Evolutionary conservation across 2,113 vertebrate genomes (phyloP).

Genomic region (Indicator indicator): DNA sequence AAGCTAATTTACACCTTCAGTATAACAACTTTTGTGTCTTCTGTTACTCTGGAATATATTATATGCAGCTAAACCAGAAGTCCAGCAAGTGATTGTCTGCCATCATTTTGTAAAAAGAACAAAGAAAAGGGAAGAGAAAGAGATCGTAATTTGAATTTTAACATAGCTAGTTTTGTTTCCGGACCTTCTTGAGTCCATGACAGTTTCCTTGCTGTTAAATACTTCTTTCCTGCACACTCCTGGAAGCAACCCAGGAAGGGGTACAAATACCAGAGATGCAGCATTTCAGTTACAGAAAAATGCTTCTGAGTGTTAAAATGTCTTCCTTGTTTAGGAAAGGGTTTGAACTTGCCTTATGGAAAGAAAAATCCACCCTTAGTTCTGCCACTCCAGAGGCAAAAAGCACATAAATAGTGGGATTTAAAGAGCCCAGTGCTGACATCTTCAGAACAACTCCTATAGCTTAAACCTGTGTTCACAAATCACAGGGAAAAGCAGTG

Average conservation of each 20-base stretch:
- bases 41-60: neutral
- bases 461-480: neutral
- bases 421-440: neutral
- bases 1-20: conserved; percentile 41
- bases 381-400: neutral
- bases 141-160: neutral
- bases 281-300: neutral
- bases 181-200: neutral
- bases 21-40: conserved; percentile 14
- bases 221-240: neutral
- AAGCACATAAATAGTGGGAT: neutral
- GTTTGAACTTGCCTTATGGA: neutral
- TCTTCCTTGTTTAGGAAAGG: neutral
- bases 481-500: neutral
- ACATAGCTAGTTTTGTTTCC: neutral
- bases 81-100: neutral
- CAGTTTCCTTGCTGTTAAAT: neutral
- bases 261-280: neutral
- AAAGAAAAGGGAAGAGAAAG: neutral
- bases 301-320: neutral
- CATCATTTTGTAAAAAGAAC: conserved; percentile 8
- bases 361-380: neutral
- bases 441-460: neutral
- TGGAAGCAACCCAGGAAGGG: neutral
- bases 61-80: conserved; percentile 14